phyloP scores from a whole-genome alignment of 2,797 vertebrate genomes.

The Malacoctenus gilli region DNA sequence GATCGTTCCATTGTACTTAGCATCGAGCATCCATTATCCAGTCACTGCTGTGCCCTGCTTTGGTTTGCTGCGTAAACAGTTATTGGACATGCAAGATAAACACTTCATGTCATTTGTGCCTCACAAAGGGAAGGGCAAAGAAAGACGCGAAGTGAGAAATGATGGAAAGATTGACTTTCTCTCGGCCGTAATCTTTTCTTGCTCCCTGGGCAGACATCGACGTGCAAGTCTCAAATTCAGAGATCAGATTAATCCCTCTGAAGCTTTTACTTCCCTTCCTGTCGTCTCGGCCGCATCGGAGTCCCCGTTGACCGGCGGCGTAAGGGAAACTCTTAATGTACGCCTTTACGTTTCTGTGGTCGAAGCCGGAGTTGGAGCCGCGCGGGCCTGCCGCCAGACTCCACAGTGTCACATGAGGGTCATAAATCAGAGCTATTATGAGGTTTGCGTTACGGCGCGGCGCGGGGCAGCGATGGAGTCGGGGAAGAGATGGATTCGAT shows the following conservation, averaged over 20 bases:
- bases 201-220: conserved; percentile 19
- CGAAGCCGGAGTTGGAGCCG: conserved; percentile 36
- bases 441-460: conserved; percentile 70
- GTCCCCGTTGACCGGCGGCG: conserved; percentile 31
- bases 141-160: too few relatives aligned
- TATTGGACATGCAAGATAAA: conserved; percentile 60
- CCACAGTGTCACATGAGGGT: conserved; percentile 67
- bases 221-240: conserved; percentile 15
- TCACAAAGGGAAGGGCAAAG: conserved; percentile 6
- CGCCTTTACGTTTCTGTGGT: conserved; percentile 63
- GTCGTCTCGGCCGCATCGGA: conserved; percentile 27
- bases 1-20: conserved; percentile 36
- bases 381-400: conserved; percentile 57
- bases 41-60: conserved; percentile 27
- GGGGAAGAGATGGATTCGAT: conserved; percentile 46
- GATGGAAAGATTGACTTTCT: conserved; percentile 53
- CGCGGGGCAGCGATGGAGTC: conserved; percentile 36
- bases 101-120: conserved; percentile 43
- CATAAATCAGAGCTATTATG: conserved; percentile 76
- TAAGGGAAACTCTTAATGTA: conserved; percentile 48
- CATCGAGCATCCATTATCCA: conserved; percentile 33
- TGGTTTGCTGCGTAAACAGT: conserved; percentile 66
- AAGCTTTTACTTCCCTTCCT: conserved; percentile 20
- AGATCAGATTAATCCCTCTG: conserved; percentile 38
- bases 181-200: conserved; percentile 16